These are phyloP conservation scores for Polyommatus icarus DNA, from an alignment of 2,888 invertebrate genomes.

Conservation along the genomic window DNA sequence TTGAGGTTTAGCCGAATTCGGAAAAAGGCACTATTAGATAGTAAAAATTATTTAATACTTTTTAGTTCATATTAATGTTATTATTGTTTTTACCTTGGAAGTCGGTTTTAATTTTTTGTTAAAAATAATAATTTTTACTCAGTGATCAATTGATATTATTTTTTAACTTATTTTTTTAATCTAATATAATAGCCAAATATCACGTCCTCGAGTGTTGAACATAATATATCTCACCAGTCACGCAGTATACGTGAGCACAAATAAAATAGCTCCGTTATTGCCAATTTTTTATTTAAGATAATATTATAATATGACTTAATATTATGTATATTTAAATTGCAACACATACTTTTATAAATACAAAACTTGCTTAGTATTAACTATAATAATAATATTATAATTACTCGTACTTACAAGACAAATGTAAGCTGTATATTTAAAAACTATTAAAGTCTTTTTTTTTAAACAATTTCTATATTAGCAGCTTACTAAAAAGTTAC, in stretches of 20 bases:
- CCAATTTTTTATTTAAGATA: conserved; percentile 3
- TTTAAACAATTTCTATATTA: conserved; percentile 48
- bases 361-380: conserved; percentile 48
- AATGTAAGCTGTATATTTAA: conserved; percentile 49
- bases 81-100: no score
- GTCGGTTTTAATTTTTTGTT: no score
- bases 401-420: conserved; percentile 48
- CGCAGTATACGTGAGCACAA: not conserved
- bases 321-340: conserved; percentile 43
- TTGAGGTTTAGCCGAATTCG: no score
- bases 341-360: conserved; percentile 50
- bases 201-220: no score
- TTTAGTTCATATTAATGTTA: no score
- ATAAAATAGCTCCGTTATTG: not conserved
- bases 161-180: no score
- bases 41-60: no score
- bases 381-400: conserved; percentile 37
- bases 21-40: no score
- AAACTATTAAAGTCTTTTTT: conserved; percentile 64
- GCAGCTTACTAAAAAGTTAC: conserved; percentile 37
- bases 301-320: conserved; percentile 6
- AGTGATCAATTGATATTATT: no score
- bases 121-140: no score
- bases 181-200: no score
- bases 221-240: no score